Percentiles rank a stretch among this genome's conserved stretches.
Conservation (phyloP, 2,888 invertebrate species). For the Oscheius onirici region DNA sequence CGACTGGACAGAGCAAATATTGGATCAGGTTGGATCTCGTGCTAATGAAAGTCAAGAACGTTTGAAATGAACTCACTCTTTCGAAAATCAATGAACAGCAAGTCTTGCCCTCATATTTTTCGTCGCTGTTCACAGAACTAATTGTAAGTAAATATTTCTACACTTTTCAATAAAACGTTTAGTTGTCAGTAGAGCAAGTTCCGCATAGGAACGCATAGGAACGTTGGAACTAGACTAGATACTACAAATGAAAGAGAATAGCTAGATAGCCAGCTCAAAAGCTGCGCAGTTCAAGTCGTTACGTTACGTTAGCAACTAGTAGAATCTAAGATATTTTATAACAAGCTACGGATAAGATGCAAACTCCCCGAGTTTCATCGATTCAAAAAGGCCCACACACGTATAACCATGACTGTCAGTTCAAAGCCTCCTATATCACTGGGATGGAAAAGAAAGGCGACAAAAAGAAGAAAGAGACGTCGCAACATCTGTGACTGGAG, state of each 20-base stretch:
- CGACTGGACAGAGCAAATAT: no score
- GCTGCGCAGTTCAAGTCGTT: no score
- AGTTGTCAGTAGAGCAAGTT: neutral
- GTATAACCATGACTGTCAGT: neutral
- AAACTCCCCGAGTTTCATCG: neutral
- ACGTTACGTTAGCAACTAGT: no score
- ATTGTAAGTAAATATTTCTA: neutral
- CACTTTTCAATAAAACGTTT: neutral
- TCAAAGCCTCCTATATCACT: neutral
- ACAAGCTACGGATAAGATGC: no score
- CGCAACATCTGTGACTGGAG: constrained; percentile 26
- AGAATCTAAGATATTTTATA: no score
- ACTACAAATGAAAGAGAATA: neutral
- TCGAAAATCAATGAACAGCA: no score
- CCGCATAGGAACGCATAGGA: neutral
- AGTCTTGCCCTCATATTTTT: no score
- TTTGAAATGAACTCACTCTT: no score
- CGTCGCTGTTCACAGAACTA: no score
- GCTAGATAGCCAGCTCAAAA: no score
- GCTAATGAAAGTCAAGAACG: no score
- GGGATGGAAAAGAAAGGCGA: neutral
- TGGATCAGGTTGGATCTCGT: no score
- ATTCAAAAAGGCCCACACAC: neutral
- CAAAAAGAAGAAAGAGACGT: constrained; percentile 1
- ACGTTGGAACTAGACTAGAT: neutral